phyloP scores from a whole-genome alignment of 1,140 invertebrate genomes.

The Himalopsyche phryganea region DNA sequence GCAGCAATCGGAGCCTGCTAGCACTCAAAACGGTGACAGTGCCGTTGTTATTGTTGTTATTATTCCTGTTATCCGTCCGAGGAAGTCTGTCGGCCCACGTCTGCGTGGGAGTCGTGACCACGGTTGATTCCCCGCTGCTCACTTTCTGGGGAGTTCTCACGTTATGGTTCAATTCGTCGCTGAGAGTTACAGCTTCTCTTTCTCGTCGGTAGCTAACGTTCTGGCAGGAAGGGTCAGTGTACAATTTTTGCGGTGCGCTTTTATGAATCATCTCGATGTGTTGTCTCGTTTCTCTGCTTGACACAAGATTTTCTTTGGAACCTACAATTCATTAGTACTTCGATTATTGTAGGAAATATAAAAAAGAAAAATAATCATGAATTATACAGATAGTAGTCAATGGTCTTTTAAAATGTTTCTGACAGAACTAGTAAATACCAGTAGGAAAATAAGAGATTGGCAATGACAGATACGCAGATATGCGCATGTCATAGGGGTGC shows the following conservation, averaged over 20 bases:
- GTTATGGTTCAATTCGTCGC: slow-evolving; percentile 20
- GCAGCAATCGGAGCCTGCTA: slow-evolving; percentile 66
- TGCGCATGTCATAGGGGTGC: too few species aligned
- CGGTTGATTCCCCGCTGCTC: slow-evolving; percentile 27
- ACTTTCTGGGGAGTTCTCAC: slow-evolving; percentile 16
- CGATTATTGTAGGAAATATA: slow-evolving; percentile 10
- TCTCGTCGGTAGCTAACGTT: slow-evolving; percentile 28
- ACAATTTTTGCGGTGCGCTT: slow-evolving; percentile 10
- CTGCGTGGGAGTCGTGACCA: slow-evolving; percentile 31
- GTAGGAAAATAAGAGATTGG: too few species aligned
- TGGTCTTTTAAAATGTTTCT: too few species aligned
- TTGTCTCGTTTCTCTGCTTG: slow-evolving; percentile 6
- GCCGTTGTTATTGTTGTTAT: slow-evolving; percentile 12
- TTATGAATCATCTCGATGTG: slow-evolving; percentile 28
- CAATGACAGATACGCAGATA: too few species aligned
- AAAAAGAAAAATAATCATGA: too few species aligned
- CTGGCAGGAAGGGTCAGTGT: slow-evolving; percentile 6
- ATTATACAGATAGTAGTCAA: too few species aligned
- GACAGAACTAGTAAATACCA: too few species aligned
- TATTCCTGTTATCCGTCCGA: neutral
- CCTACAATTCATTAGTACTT: too few species aligned
- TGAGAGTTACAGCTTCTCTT: neutral
- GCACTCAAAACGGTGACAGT: slow-evolving; percentile 43
- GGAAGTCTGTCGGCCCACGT: slow-evolving; percentile 37
- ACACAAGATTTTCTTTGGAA: slow-evolving; percentile 32